Conservation (phyloP, 2,888 invertebrate genomes). For the Volucella bombylans region DNA sequence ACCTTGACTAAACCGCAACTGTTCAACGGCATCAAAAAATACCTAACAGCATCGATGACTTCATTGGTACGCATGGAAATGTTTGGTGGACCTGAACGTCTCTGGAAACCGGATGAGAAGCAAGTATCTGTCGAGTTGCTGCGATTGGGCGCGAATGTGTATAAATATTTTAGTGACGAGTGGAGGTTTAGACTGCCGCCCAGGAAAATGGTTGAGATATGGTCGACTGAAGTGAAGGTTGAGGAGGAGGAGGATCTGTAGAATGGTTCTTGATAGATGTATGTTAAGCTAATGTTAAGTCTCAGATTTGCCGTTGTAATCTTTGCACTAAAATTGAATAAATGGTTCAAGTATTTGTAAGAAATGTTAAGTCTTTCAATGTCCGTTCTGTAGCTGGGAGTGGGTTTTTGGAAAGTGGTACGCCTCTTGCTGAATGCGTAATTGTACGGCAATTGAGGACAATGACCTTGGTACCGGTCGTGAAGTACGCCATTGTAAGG, state of each 20-base stretch:
- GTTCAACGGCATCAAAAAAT: conserved; percentile 81
- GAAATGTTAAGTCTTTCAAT: too few species aligned
- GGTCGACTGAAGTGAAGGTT: conserved; percentile 76
- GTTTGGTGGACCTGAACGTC: conserved; percentile 80
- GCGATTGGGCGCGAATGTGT: conserved; percentile 79
- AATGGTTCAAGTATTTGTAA: too few species aligned
- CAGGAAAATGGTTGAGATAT: conserved; percentile 77
- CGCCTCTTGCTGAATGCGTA: too few species aligned
- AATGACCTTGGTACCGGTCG: too few species aligned
- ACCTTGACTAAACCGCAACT: conserved; percentile 78
- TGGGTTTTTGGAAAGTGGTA: too few species aligned
- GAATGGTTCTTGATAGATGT: background rate
- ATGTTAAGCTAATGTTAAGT: too few species aligned
- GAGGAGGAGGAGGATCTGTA: conserved; percentile 77
- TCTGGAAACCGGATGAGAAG: conserved; percentile 81
- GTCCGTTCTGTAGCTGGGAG: too few species aligned
- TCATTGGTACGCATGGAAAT: conserved; percentile 82
- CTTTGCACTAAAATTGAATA: too few species aligned
- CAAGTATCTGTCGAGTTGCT: conserved; percentile 78
- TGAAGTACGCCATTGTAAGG: too few species aligned
- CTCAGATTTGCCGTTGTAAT: too few species aligned
- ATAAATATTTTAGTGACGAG: conserved; percentile 80
- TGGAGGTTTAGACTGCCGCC: conserved; percentile 81
- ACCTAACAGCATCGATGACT: conserved; percentile 80
- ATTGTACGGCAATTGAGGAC: too few species aligned